These are phyloP conservation scores for Hemibates koningsi DNA, from an alignment of 2,113 vertebrate genomes.

Conservation along the genomic window DNA sequence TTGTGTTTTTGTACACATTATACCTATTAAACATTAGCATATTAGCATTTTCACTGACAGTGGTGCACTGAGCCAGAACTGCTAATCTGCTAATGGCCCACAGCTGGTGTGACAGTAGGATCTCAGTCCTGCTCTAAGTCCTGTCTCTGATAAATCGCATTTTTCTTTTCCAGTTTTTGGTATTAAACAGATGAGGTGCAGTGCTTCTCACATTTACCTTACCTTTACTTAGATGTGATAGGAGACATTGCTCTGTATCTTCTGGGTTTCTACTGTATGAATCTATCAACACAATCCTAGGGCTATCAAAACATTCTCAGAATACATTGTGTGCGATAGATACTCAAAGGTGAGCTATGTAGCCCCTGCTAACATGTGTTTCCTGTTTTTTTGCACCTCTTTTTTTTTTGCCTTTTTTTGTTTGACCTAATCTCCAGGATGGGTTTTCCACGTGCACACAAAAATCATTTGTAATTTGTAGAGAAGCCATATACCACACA, in stretches of 20 bases:
- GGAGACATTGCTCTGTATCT: not conserved
- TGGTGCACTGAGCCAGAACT: not conserved
- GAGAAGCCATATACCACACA: not conserved
- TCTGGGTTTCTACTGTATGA: not conserved
- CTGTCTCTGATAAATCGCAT: not conserved
- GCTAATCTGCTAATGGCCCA: not conserved
- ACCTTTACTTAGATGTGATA: not conserved
- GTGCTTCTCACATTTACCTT: not conserved
- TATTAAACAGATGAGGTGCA: not conserved
- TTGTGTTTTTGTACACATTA: not conserved
- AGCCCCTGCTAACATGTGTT: constrained; percentile 36
- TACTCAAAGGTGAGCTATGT: constrained; percentile 1
- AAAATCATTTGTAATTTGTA: constrained; percentile 13
- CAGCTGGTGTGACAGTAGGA: not conserved
- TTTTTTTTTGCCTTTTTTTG: not conserved
- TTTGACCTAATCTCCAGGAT: not conserved
- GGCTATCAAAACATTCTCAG: not conserved
- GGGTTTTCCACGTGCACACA: not conserved
- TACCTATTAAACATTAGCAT: not conserved
- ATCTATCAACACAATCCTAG: not conserved
- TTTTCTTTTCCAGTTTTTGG: not conserved
- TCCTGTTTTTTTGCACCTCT: constrained; percentile 37
- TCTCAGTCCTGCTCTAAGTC: not conserved
- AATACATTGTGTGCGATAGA: not conserved
- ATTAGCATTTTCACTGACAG: not conserved